Conservation (phyloP, 2,888 invertebrate genomes). For the Plusia festucae region DNA sequence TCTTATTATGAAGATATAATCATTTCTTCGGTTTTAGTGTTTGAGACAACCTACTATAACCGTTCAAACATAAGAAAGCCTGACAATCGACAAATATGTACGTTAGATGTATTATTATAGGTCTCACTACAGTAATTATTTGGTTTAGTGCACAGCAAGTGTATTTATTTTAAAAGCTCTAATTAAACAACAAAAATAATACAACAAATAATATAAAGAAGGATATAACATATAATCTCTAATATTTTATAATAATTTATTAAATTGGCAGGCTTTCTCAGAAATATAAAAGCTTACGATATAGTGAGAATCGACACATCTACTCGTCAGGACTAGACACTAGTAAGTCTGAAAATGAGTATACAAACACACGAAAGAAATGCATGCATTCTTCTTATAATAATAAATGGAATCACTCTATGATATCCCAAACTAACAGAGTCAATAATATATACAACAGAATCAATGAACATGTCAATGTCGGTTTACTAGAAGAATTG, state of each 20-base stretch:
- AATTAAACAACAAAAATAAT: conserved; percentile 62
- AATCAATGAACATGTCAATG: conserved; percentile 51
- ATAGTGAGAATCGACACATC: conserved; percentile 85
- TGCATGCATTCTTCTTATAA: conserved; percentile 87
- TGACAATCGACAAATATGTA: conserved; percentile 66
- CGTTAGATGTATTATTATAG: conserved; percentile 63
- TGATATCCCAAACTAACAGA: conserved; percentile 80
- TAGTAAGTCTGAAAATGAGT: conserved; percentile 85
- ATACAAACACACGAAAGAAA: conserved; percentile 87
- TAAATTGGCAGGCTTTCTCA: conserved; percentile 79
- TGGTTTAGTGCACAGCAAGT: conserved; percentile 85
- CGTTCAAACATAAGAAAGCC: conserved; percentile 76
- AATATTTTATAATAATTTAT: conserved; percentile 43
- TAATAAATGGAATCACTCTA: conserved; percentile 88
- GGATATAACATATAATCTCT: conserved; percentile 56
- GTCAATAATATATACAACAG: conserved; percentile 82
- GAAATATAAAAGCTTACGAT: conserved; percentile 79
- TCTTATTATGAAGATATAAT: conserved; percentile 17
- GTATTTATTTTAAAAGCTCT: conserved; percentile 70
- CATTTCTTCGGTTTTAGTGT: conserved; percentile 33
- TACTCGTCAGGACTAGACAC: conserved; percentile 87
- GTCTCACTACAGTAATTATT: conserved; percentile 75
- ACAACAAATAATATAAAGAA: conserved; percentile 54
- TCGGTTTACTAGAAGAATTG: conserved; percentile 48
- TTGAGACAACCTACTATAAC: conserved; percentile 54